phyloP scores from a whole-genome alignment of 2,797 vertebrate species.

The Trematomus bernacchii region DNA sequence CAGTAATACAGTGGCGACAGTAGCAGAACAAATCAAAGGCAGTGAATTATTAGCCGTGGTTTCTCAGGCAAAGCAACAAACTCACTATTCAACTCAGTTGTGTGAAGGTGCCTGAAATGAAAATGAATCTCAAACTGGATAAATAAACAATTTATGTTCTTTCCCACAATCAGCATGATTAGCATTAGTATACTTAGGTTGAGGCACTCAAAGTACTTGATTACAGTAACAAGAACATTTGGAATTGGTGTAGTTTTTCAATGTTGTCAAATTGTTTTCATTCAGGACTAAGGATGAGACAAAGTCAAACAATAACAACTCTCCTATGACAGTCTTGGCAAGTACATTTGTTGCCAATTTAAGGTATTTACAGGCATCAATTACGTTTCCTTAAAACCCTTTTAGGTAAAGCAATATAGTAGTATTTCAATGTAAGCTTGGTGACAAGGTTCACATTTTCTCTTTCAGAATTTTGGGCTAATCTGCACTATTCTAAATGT shows the following conservation, averaged over 20 bases:
- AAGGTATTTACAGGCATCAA: neutral
- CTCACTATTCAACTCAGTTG: neutral
- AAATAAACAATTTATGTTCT: no score
- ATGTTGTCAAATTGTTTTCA: neutral
- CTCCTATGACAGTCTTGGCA: neutral
- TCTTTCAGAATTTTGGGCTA: neutral
- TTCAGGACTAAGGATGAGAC: neutral
- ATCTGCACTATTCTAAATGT: neutral
- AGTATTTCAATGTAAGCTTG: neutral
- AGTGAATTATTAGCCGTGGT: neutral
- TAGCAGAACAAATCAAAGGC: neutral
- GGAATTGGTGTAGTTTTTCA: neutral
- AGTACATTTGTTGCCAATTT: neutral
- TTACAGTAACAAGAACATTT: neutral
- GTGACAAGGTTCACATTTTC: neutral
- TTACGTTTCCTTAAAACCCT: neutral
- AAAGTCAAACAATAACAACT: neutral
- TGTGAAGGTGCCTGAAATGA: no score
- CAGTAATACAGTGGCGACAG: neutral
- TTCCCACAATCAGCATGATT: neutral
- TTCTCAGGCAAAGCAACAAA: neutral
- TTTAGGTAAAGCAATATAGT: neutral
- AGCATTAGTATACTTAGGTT: no score
- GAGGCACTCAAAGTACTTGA: neutral
- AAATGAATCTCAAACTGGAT: no score